Evolutionary conservation across 2,113 vertebrate species (phyloP).

Genomic region (Prietella phreatophila): DNA sequence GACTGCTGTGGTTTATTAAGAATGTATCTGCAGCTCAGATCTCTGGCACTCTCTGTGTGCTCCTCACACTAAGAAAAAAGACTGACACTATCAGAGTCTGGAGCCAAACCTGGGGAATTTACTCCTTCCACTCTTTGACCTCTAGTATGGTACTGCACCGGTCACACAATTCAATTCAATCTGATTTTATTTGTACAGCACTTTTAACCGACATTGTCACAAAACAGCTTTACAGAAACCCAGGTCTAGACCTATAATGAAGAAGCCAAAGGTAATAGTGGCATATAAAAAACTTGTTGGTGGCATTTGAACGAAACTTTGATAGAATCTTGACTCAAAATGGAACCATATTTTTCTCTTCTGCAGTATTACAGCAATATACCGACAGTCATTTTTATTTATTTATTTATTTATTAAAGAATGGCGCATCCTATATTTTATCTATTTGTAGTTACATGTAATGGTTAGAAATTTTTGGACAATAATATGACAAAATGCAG

Average conservation of each 20-base stretch:
- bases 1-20: slow-evolving; percentile 41
- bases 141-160: slow-evolving; percentile 22
- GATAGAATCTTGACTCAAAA: not conserved
- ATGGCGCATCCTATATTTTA: not conserved
- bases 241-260: not conserved
- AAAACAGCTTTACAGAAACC: not conserved
- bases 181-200: slow-evolving; percentile 11
- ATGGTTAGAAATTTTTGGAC: not conserved
- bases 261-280: not conserved
- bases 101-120: slow-evolving; percentile 51
- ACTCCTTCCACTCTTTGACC: slow-evolving; percentile 41
- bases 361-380: not conserved
- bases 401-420: not conserved
- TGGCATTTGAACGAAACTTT: not conserved
- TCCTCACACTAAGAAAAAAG: slow-evolving; percentile 45
- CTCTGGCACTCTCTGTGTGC: slow-evolving; percentile 42
- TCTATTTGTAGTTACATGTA: not conserved
- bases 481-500: not conserved
- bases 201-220: slow-evolving; percentile 6
- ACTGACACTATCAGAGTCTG: slow-evolving; percentile 51
- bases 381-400: not conserved
- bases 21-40: slow-evolving; percentile 55
- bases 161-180: slow-evolving; percentile 29
- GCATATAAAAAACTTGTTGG: not conserved
- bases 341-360: not conserved